Evolutionary conservation across 2,113 vertebrate genomes (phyloP), one percentile per base, ranked within the genome.

Genomic region (Syngnathus scovelli): DNA sequence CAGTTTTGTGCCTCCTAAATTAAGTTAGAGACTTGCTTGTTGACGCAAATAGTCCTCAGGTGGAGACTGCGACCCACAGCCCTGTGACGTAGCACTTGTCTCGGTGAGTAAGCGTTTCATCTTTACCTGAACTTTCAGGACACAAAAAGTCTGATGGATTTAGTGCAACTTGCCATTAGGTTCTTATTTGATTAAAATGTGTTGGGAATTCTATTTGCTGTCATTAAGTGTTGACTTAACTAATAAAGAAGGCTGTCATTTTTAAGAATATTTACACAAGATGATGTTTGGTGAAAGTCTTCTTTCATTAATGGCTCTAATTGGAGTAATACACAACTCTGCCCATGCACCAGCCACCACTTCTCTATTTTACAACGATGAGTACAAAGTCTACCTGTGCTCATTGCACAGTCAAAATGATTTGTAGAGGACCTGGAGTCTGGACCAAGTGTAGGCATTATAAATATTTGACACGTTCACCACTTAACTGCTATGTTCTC

Each of bases 61-160:
- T 83, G 85, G 75, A 73, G 54, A 67, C 61, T 64, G 33, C 67
- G 41, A 44, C 39, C 13, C 27, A n/a, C 19, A 12, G 19, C 15
- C 27, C 56, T 60, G 5, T 39, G 70, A 68, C 52, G 12, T 56
- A 52, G 13, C 21, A 46, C 69, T 69, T 38, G 54, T 55, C 61
- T 78, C 56, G 80, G 85, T 88, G 68, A 78, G 83, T 76, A 37
- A 62, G 71, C 51, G 7, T 37, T 5, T 2, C 2, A 0, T 19
- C 11, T 55, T 55, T 23, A 2, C 3, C 27, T 15, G 27, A 58
- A 58, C 13, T 13, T 7, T 5, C 55, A 11, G 6, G 5, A 58
- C 27, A 36, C 2, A 7, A 7, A 36, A 36, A 6, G 1, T 8
- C 19, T 36, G 15, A 36, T 16, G 27, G 7, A 16, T 36, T 16